Evolutionary conservation across 1,140 invertebrate genomes (phyloP).

Genomic region (Drosophila biarmipes): DNA sequence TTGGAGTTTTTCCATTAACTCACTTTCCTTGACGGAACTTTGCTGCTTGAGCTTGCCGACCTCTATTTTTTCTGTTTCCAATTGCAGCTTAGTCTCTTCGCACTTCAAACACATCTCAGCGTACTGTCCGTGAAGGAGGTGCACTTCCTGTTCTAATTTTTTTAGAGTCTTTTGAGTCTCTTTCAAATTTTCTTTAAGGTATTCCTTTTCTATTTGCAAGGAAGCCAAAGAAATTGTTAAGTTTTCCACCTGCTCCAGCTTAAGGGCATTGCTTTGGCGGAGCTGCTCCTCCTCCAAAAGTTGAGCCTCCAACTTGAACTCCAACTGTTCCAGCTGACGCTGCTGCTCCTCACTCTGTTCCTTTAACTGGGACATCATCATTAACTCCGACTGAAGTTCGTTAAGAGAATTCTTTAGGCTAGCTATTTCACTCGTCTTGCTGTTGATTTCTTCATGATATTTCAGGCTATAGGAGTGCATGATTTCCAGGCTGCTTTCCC

Average conservation of each 20-base stretch:
- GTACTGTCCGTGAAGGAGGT: slow-evolving; percentile 42
- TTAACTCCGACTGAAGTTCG: slow-evolving; percentile 59
- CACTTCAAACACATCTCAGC: slow-evolving; percentile 46
- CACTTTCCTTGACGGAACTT: slow-evolving; percentile 27
- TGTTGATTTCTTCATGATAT: slow-evolving; percentile 70
- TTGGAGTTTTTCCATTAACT: slow-evolving; percentile 34
- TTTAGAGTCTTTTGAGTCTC: slow-evolving; percentile 28
- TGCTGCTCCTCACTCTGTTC: slow-evolving; percentile 67
- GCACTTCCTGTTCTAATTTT: slow-evolving; percentile 50
- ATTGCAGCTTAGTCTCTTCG: slow-evolving; percentile 41
- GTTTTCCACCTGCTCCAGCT: slow-evolving; percentile 55
- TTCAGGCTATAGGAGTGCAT: slow-evolving; percentile 69
- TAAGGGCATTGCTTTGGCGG: slow-evolving; percentile 39
- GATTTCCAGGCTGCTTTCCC: slow-evolving; percentile 59
- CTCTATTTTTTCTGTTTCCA: slow-evolving; percentile 42
- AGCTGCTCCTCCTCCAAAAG: slow-evolving; percentile 54
- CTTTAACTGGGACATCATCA: slow-evolving; percentile 61
- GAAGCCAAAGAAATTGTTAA: slow-evolving; percentile 31
- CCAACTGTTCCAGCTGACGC: slow-evolving; percentile 66
- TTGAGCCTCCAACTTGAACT: slow-evolving; percentile 61
- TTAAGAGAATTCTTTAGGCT: slow-evolving; percentile 56
- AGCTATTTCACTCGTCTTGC: slow-evolving; percentile 69
- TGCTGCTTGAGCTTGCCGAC: slow-evolving; percentile 30
- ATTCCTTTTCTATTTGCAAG: slow-evolving; percentile 43
- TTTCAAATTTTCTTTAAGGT: slow-evolving; percentile 15